Percentiles rank a stretch among this genome's conserved stretches.
Conservation (phyloP, 1,140 invertebrate species). For the Drosophila fuyamai region DNA sequence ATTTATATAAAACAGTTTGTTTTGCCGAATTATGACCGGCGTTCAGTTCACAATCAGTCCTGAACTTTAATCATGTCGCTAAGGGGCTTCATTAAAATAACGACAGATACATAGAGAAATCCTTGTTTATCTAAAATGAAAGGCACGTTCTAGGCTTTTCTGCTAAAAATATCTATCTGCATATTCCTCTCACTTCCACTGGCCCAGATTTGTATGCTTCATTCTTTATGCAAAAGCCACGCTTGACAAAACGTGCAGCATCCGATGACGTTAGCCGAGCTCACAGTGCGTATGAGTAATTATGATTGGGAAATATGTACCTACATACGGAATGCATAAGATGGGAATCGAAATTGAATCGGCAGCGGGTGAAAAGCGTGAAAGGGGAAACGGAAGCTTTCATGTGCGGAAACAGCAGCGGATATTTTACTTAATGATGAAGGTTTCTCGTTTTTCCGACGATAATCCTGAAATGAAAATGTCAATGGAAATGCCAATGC, state of each 20-base stretch:
- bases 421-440: constrained; percentile 71
- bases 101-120: constrained; percentile 20
- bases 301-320: constrained; percentile 48
- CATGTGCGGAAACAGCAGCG: constrained; percentile 55
- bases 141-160: constrained; percentile 22
- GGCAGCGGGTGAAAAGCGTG: constrained; percentile 17
- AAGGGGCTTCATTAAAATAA: constrained; percentile 16
- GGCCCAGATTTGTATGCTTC: constrained; percentile 30
- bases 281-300: constrained; percentile 75
- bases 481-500: constrained; percentile 5
- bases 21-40: not conserved
- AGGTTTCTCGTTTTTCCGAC: constrained; percentile 24
- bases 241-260: constrained; percentile 48
- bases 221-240: constrained; percentile 58
- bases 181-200: constrained; percentile 11
- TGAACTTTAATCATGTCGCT: constrained; percentile 3
- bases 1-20: not conserved
- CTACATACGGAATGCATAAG: constrained; percentile 13
- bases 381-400: constrained; percentile 22
- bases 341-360: constrained; percentile 58
- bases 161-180: constrained; percentile 6
- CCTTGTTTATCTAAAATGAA: constrained; percentile 24
- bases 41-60: not conserved
- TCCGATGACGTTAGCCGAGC: constrained; percentile 39
- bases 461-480: constrained; percentile 22